A percentile compares a stretch with the other conserved stretches of the same genome.
Evolutionary conservation across 2,888 invertebrate genomes (phyloP).

Genomic region (Conops quadrifasciatus): DNA sequence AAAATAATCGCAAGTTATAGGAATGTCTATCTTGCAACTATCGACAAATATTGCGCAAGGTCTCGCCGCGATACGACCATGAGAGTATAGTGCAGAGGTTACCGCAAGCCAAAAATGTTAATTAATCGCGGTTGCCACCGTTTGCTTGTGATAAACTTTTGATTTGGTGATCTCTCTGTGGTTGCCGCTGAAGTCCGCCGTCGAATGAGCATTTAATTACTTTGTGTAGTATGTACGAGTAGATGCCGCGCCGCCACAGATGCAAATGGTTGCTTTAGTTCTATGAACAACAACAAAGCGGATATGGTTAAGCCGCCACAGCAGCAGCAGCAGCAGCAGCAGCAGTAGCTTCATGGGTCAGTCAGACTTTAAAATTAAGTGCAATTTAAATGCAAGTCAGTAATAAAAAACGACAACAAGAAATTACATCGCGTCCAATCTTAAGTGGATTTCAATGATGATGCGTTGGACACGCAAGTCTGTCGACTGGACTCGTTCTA

Average conservation of each 20-base stretch:
- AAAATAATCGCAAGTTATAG: no score
- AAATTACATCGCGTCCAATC: background rate
- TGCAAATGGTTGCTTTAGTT: no score
- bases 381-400: slow-evolving; percentile 2
- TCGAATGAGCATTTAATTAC: background rate
- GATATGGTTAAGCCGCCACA: background rate
- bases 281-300: no score
- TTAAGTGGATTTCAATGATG: slow-evolving; percentile 8
- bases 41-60: no score
- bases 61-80: no score
- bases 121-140: slow-evolving; percentile 21
- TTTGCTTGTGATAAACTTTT: slow-evolving; percentile 23
- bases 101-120: slow-evolving; percentile 3
- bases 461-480: background rate
- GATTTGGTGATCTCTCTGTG: slow-evolving; percentile 1
- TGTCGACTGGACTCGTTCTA: background rate
- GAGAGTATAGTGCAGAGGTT: slow-evolving; percentile 6
- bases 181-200: background rate
- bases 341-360: background rate
- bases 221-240: background rate
- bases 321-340: background rate
- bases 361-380: background rate
- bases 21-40: no score
- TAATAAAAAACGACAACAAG: background rate
- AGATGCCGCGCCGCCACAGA: no score